phyloP scores from a whole-genome alignment of 2,888 invertebrate species.

The Eurois occulta region DNA sequence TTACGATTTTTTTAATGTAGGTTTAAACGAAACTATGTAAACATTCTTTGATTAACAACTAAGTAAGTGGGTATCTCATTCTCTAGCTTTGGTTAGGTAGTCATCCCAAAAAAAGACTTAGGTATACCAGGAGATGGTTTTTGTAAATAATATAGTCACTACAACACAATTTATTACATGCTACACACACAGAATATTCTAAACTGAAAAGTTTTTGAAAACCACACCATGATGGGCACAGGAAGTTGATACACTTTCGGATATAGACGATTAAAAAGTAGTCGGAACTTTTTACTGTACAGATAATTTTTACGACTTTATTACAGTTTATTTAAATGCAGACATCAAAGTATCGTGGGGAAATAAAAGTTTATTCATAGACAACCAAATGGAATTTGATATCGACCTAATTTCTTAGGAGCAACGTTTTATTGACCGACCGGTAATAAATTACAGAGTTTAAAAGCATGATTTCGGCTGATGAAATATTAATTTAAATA shows the following conservation, averaged over 20 bases:
- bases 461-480: not conserved
- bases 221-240: not conserved
- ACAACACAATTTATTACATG: not conserved
- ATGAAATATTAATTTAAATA: not conserved
- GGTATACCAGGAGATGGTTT: not conserved
- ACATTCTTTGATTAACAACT: conserved; percentile 14
- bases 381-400: conserved; percentile 42
- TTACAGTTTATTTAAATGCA: conserved; percentile 18
- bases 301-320: conserved; percentile 51
- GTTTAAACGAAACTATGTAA: not conserved
- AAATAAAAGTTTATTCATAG: conserved; percentile 61
- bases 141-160: not conserved
- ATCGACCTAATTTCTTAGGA: conserved; percentile 52
- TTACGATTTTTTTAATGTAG: conserved; percentile 1
- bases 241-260: conserved; percentile 6
- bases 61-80: not conserved
- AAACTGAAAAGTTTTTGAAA: not conserved
- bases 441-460: conserved; percentile 25
- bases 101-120: not conserved
- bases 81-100: not conserved
- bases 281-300: conserved; percentile 36
- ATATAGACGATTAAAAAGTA: conserved; percentile 42
- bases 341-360: conserved; percentile 57
- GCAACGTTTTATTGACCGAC: conserved; percentile 31
- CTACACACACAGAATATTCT: not conserved